Base-by-base conservation (phyloP, 2,113 vertebrate genomes). In the Tiliqua scincoides region DNA sequence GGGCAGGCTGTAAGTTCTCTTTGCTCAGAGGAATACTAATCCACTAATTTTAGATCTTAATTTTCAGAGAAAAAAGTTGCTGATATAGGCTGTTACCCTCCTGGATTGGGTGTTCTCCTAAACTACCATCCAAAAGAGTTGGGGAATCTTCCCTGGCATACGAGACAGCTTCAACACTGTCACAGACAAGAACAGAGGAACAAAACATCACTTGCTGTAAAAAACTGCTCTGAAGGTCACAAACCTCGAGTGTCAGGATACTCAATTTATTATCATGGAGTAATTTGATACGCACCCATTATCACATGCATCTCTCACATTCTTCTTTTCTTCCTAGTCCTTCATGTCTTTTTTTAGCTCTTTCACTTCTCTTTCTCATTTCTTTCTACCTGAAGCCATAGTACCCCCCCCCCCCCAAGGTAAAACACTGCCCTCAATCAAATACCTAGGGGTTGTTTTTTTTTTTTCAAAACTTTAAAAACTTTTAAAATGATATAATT, bases 1-100 rank as follows among this genome's bases (percentile, higher is more conserved):
- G 37, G 87, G 67, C 70, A 94, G 89, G 85, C 90, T 77, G 52
- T 90, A 37, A 90, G 89, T 92, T 92, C 79, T 11, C 0, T 85
- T 92, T 89, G 30, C 87, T 91, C 74, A 43, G 35, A 72, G 43
- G 81, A 77, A 84, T 20, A 27, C 92, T 84, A 43, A 72, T 63
- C 27, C 62, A 65, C n/a, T 84, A 21, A 48, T 90, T 94, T 1
- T 83, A 77, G 35, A 62, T 86, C 82, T 85, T 84, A 84, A 1
- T 78, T 87, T 79, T 67, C 21, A 71, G 62, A 78, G 11, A 71
- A 87, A 75, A 79, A 77, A 85, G 2, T 93, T 85, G 85, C 70
- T 91, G 37, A 71, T 88, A 3, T 79, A 48, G 89, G 71, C 79
- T 89, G 23, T 77, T 89, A 74, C 78, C 76, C 74, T 73, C 27